Conservation (phyloP, 2,888 invertebrate genomes). For the Aproaerema taeniolella region DNA sequence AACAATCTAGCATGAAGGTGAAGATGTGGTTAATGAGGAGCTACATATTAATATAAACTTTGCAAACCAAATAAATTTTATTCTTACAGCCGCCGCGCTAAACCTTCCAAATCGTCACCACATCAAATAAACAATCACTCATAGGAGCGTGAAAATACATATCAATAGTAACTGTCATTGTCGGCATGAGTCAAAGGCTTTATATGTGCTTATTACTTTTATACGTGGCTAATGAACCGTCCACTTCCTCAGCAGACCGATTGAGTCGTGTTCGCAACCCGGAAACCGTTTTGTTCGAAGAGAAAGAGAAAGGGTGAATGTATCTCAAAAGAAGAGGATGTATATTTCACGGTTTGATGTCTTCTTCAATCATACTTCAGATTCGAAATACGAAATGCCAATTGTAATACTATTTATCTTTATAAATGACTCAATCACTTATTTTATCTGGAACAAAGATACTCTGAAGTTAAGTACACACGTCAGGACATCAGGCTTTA, state of each 20-base stretch:
- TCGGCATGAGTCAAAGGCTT: constrained; percentile 47
- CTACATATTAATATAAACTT: too few relatives aligned
- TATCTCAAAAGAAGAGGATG: constrained; percentile 26
- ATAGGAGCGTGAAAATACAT: constrained; percentile 21
- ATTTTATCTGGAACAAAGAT: too few relatives aligned
- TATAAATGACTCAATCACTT: too few relatives aligned
- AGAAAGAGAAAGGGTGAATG: constrained; percentile 55
- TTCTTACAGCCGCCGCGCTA: too few relatives aligned
- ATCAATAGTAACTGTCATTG: constrained; percentile 31
- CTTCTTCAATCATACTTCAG: constrained; percentile 24
- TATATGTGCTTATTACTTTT: constrained; percentile 40
- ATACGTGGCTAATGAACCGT: constrained; percentile 60
- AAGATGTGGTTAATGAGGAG: too few relatives aligned
- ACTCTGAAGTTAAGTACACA: too few relatives aligned
- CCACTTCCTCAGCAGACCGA: constrained; percentile 57
- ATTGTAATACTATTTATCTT: too few relatives aligned
- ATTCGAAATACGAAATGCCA: constrained; percentile 20
- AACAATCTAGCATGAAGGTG: too few relatives aligned
- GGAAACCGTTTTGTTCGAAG: constrained; percentile 58
- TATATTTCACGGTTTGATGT: constrained; percentile 44
- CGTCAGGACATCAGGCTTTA: too few relatives aligned
- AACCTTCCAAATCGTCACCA: too few relatives aligned
- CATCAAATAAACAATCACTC: constrained; percentile 15
- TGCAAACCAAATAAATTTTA: too few relatives aligned
- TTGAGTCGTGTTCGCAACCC: constrained; percentile 61